Evolutionary conservation across 1,140 invertebrate genomes (phyloP), one percentile per base, ranked within the genome.

Genomic region (Delia radicum): DNA sequence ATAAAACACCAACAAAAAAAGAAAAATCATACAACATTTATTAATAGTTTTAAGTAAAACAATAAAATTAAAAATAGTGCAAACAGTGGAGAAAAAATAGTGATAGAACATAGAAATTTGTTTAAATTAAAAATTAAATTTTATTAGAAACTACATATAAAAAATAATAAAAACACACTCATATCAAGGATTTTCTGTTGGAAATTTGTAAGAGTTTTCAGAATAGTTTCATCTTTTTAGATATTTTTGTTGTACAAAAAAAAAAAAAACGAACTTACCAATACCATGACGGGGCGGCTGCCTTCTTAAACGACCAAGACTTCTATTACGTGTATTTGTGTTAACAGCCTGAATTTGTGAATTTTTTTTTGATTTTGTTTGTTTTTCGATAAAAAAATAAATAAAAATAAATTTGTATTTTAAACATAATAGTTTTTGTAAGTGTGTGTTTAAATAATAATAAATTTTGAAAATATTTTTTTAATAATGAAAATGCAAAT

Each of bases 271-370:
- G 48, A 77, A 86, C 85, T 85, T 86, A 86, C 85, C 85, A 79
- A 86, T 86, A 79, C 85, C 85, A 86, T 86, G 85, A 84, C 85
- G 85, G 85, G 85, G 85, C 85, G 85, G 85, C 85, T 86, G 85
- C 81, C 85, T 86, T 83, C 85, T 86, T 79, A 84, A 79, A 79
- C 85, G 85, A 83, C 85, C 85, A 85, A 86, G 84, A 85, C 85
- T 86, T 86, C 85, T 83, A 80, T 86, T 86, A 75, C 85, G 82
- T 86, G 85, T 86, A 75, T 86, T 86, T 83, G 85, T 86, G 85
- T 84, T 86, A 82, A 86, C 83, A 86, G 83, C 84, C 84, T 86
- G 83, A 82, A 83, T 78, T n/a, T 62, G 78, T 76, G 71, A 73
- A 61, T 61, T 48, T 73, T 37, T 72, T 21, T 55, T 72, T 33